phyloP scores from a whole-genome alignment of 1,140 invertebrate species.

The Atta colombica region DNA sequence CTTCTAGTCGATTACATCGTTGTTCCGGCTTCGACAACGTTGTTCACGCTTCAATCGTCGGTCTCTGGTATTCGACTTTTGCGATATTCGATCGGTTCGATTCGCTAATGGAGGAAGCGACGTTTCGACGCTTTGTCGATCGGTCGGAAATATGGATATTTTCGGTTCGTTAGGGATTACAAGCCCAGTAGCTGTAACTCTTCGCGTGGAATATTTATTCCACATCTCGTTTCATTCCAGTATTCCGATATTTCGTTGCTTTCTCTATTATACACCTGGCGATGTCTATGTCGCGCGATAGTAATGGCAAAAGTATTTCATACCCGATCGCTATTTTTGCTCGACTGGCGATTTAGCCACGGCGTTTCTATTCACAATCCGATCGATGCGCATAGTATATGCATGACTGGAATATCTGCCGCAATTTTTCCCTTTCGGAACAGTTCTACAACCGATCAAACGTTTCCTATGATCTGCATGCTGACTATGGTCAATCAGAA shows the following conservation, averaged over 20 bases:
- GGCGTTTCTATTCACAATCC: slow-evolving; percentile 26
- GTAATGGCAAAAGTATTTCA: slow-evolving; percentile 34
- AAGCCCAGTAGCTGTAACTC: slow-evolving; percentile 8
- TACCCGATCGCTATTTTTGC: slow-evolving; percentile 48
- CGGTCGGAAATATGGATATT: slow-evolving; percentile 45
- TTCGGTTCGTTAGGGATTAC: slow-evolving; percentile 58
- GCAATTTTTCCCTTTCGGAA: slow-evolving; percentile 9
- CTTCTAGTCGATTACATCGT: slow-evolving; percentile 50
- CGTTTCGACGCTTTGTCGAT: slow-evolving; percentile 47
- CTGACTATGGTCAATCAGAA: background rate
- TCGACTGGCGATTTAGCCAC: slow-evolving; percentile 24
- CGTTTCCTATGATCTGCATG: background rate
- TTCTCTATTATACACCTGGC: background rate
- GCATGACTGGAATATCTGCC: slow-evolving; percentile 24
- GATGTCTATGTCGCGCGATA: slow-evolving; percentile 32
- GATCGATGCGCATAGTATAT: slow-evolving; percentile 26
- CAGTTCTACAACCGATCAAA: slow-evolving; percentile 21
- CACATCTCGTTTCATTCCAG: slow-evolving; percentile 6
- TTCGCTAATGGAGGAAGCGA: slow-evolving; percentile 43
- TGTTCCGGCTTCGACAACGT: slow-evolving; percentile 47
- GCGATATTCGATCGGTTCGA: slow-evolving; percentile 36
- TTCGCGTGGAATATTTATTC: slow-evolving; percentile 46
- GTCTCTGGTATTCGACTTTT: slow-evolving; percentile 40
- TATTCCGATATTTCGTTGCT: slow-evolving; percentile 26
- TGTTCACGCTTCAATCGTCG: slow-evolving; percentile 41